These are phyloP conservation scores for Drosophila quinaria DNA, from an alignment of 2,888 invertebrate genomes.

Conservation along the genomic window DNA sequence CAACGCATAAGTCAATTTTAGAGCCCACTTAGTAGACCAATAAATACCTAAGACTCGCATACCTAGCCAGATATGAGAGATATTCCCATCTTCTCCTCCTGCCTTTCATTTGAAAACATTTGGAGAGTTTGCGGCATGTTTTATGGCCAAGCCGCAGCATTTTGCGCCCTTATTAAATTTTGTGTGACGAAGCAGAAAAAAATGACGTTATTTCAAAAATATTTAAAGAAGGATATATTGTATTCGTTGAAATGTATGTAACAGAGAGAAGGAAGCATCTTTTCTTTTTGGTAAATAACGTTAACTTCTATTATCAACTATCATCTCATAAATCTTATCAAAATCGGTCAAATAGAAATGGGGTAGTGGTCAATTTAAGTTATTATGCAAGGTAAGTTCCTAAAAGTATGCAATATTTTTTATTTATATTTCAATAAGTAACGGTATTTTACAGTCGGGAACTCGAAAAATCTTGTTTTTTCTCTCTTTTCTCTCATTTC, in stretches of 20 bases:
- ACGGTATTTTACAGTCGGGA: too few relatives aligned
- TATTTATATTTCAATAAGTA: background rate
- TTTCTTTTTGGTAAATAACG: too few relatives aligned
- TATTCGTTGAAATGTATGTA: too few relatives aligned
- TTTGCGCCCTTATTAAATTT: conserved; percentile 73
- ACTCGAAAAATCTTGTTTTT: background rate
- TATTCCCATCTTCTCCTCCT: background rate
- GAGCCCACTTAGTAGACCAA: conserved; percentile 81
- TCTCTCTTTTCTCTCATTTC: background rate
- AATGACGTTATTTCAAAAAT: conserved; percentile 14
- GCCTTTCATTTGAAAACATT: background rate
- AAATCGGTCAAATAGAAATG: too few relatives aligned
- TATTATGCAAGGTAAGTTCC: too few relatives aligned
- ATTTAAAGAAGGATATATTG: too few relatives aligned
- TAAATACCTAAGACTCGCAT: conserved; percentile 65
- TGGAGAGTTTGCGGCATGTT: conserved; percentile 36
- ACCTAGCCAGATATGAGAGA: conserved; percentile 41
- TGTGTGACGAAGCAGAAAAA: conserved; percentile 49
- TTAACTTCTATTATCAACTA: too few relatives aligned
- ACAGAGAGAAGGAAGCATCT: too few relatives aligned
- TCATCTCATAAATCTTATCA: too few relatives aligned
- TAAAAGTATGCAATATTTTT: background rate
- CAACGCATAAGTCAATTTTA: conserved; percentile 76
- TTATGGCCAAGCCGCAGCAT: conserved; percentile 65
- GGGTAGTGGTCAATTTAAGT: too few relatives aligned